Evolutionary conservation across 2,797 vertebrate species (phyloP).

Genomic region (Takifugu ocellatus): DNA sequence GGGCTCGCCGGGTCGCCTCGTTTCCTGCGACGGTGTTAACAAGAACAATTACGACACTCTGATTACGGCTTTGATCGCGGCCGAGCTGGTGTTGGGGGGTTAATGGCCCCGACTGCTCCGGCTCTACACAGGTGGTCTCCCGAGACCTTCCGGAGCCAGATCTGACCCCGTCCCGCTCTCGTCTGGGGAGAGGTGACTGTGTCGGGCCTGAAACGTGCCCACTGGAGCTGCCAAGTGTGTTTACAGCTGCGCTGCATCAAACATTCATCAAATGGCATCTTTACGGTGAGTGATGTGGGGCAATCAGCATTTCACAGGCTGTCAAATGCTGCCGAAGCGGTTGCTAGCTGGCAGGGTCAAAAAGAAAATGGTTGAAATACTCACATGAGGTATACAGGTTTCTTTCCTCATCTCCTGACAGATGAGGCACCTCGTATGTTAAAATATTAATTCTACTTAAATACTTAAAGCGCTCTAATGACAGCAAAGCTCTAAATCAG

Average conservation of each 20-base stretch:
- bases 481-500: slow-evolving; percentile 74
- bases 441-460: slow-evolving; percentile 82
- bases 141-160: slow-evolving; percentile 58
- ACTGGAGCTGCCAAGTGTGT: slow-evolving; percentile 79
- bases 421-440: slow-evolving; percentile 70
- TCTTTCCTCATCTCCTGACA: slow-evolving; percentile 72
- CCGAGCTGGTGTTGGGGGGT: slow-evolving; percentile 54
- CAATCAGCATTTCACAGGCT: slow-evolving; percentile 85
- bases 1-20: slow-evolving; percentile 55
- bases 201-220: slow-evolving; percentile 57
- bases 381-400: slow-evolving; percentile 63
- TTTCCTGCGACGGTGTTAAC: slow-evolving; percentile 64
- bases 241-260: slow-evolving; percentile 81
- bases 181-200: slow-evolving; percentile 62
- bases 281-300: slow-evolving; percentile 81
- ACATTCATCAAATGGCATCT: slow-evolving; percentile 83
- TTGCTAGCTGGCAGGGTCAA: slow-evolving; percentile 78
- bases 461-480: slow-evolving; percentile 77
- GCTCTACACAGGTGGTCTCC: slow-evolving; percentile 66
- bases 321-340: slow-evolving; percentile 77
- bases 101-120: slow-evolving; percentile 58
- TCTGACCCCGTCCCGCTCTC: slow-evolving; percentile 71
- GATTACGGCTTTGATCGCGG: slow-evolving; percentile 67
- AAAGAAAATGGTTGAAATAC: slow-evolving; percentile 69
- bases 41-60: slow-evolving; percentile 68